Conservation (phyloP, 2,888 invertebrate species). For the Cheilosia vulpina region DNA sequence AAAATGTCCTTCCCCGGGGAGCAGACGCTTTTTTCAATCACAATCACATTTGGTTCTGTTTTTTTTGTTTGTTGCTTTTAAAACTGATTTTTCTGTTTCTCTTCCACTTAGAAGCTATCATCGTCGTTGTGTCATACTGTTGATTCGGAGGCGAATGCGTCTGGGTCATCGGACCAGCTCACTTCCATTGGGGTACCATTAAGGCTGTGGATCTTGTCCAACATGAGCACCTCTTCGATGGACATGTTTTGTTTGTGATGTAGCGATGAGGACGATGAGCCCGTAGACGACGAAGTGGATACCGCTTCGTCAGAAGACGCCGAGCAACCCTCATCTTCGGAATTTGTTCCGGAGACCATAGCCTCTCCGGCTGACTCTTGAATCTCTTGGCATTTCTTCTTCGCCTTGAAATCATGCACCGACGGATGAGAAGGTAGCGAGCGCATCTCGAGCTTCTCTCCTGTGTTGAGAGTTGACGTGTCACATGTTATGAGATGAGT, state of each 20-base stretch:
- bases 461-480: constrained; percentile 79
- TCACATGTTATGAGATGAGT: constrained; percentile 81
- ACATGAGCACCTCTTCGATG: constrained; percentile 81
- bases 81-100: constrained; percentile 52
- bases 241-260: constrained; percentile 79
- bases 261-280: constrained; percentile 81
- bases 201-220: constrained; percentile 81
- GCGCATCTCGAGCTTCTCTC: constrained; percentile 79
- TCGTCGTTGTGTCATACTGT: constrained; percentile 83
- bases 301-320: constrained; percentile 84
- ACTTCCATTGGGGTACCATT: constrained; percentile 84
- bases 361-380: constrained; percentile 88
- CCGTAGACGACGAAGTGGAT: constrained; percentile 84
- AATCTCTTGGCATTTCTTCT: constrained; percentile 84
- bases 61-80: constrained; percentile 56
- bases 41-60: constrained; percentile 75
- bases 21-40: constrained; percentile 73
- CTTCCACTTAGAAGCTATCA: constrained; percentile 82
- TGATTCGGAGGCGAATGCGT: constrained; percentile 79
- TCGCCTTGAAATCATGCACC: constrained; percentile 80
- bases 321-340: constrained; percentile 85
- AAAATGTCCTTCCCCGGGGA: constrained; percentile 72
- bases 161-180: constrained; percentile 83
- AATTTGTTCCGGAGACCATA: constrained; percentile 87
- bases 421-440: constrained; percentile 80